Evolutionary conservation across 2,888 invertebrate species (phyloP).

Genomic region (Caenorhabditis sp.): DNA sequence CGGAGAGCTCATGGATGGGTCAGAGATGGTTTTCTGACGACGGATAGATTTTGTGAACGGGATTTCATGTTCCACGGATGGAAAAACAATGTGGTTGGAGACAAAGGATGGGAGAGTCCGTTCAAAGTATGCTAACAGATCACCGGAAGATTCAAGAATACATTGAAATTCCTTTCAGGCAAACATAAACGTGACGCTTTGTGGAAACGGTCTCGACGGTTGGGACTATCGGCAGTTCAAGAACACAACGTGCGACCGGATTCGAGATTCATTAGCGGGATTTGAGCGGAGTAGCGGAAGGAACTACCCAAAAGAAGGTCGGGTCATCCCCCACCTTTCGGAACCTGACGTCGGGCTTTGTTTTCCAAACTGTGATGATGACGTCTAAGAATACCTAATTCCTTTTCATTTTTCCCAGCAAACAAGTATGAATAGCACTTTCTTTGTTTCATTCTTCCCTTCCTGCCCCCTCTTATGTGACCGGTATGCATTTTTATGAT

Average conservation of each 20-base stretch:
- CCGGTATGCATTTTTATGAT: conserved; percentile 22
- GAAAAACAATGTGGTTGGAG: conserved; percentile 64
- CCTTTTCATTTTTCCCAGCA: conserved; percentile 6
- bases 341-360: conserved; percentile 69
- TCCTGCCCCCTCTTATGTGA: conserved; percentile 22
- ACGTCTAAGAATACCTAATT: conserved; percentile 22
- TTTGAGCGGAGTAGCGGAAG: conserved; percentile 63
- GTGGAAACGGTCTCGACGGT: conserved; percentile 53
- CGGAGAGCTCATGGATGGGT: conserved; percentile 72
- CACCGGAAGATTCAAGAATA: too few species aligned
- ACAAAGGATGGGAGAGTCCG: conserved; percentile 67
- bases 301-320: conserved; percentile 62
- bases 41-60: conserved; percentile 63
- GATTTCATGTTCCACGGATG: conserved; percentile 76
- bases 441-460: neutral
- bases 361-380: conserved; percentile 69
- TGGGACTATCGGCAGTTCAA: conserved; percentile 56
- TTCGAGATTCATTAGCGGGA: conserved; percentile 36
- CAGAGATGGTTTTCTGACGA: conserved; percentile 69
- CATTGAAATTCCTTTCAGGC: conserved; percentile 56
- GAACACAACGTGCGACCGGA: conserved; percentile 36
- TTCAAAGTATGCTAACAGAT: conserved; percentile 58
- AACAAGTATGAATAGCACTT: neutral
- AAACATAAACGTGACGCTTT: conserved; percentile 50
- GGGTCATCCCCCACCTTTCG: conserved; percentile 62